These are phyloP conservation scores for Balanococcus diminutus DNA, from an alignment of 2,888 invertebrate species.

Conservation along the genomic window DNA sequence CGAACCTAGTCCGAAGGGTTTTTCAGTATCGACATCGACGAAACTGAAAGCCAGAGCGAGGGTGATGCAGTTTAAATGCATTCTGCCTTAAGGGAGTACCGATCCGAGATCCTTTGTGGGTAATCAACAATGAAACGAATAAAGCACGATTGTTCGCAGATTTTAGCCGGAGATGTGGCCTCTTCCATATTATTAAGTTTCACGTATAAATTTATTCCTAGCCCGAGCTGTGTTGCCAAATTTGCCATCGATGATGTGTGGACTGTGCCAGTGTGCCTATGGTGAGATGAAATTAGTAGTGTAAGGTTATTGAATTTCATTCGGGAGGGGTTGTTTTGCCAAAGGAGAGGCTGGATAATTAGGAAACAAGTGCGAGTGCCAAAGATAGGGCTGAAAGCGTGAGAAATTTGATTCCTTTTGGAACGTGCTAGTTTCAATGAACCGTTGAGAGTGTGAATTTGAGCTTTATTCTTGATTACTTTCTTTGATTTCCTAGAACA, in stretches of 20 bases:
- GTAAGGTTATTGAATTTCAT: background rate
- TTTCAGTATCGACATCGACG: background rate
- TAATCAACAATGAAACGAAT: constrained; percentile 27
- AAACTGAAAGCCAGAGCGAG: background rate
- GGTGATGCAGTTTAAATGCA: background rate
- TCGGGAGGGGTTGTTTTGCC: background rate
- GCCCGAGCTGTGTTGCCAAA: background rate
- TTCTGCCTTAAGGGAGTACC: background rate
- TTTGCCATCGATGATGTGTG: background rate
- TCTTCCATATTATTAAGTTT: constrained; percentile 7
- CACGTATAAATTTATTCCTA: background rate
- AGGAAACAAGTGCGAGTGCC: background rate
- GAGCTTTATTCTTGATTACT: too few relatives aligned
- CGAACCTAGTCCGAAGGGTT: background rate
- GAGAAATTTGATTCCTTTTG: background rate
- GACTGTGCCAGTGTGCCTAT: background rate
- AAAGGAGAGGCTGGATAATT: background rate
- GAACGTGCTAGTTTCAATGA: background rate
- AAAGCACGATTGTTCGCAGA: constrained; percentile 8
- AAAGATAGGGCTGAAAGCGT: background rate
- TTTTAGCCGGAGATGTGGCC: background rate
- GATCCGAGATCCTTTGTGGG: background rate
- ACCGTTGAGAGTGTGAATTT: background rate
- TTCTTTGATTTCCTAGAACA: too few relatives aligned
- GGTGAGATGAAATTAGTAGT: background rate